Base-by-base conservation (phyloP, 2,797 vertebrate genomes). In the Takifugu rubripes region DNA sequence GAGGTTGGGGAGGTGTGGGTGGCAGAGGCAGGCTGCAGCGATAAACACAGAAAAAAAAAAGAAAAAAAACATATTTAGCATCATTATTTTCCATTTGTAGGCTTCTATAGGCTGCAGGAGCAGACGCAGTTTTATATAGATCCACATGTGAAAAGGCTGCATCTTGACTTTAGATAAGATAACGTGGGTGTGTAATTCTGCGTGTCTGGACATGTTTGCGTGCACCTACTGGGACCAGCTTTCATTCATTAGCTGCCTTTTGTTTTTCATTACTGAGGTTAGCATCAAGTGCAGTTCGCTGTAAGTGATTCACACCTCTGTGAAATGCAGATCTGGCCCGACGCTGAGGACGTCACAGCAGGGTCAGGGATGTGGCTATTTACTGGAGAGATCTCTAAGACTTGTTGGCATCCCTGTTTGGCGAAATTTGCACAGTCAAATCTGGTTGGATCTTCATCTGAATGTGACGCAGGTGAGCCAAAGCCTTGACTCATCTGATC, bases 301-400 rank as follows among this genome's bases (percentile, higher is more conserved):
- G 74, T 79, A 85, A 89, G 81, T 82, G 84, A 90, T 87, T 87
- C 76, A 57, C 66, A 73, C 60, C 64, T 87, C 84, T 82, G 81
- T 84, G 72, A 75, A 82, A 64, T 59, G 64, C 59, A 72, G 70
- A 82, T 85, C 77, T 78, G 85, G 81, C 80, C 31, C 0, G 6
- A 21, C 54, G 79, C 84, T 82, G 78, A 74, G 67, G 62, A 72
- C 51, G 63, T 64, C 65, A 52, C 70, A 49, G 45, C 5, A 49
- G 59, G 50, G 77, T 72, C 62, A 49, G 57, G 50, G 51, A 72
- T 47, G 40, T 40, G 42, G 43, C 50, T 54, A 25, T 70, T 73
- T 58, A n/a, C 42, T n/a, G 42, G 42, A 43, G 14, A 27, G 42
- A 67, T 65, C 50, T 68, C 12, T 61, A 61, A 68, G 25, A 57